These are phyloP conservation scores for Ictalurus furcatus DNA, from an alignment of 2,113 vertebrate genomes.

Conservation along the genomic window DNA sequence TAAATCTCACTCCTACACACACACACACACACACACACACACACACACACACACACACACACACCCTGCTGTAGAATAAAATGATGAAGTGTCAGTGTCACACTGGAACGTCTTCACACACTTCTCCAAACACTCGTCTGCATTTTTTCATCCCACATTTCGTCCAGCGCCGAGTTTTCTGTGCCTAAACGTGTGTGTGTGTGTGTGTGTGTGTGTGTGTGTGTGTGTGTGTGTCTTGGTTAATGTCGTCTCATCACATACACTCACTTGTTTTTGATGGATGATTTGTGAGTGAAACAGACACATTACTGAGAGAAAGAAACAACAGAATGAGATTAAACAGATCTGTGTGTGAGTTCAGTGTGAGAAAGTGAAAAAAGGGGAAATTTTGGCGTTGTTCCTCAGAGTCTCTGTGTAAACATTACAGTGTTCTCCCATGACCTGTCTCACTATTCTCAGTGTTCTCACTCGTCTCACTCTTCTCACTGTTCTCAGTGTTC, in stretches of 20 bases:
- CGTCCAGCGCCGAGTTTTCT: background rate
- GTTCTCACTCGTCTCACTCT: background rate
- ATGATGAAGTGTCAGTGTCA: conserved; percentile 14
- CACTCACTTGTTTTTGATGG: conserved; percentile 13
- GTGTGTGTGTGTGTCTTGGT: conserved; percentile 6
- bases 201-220: background rate
- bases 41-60: background rate
- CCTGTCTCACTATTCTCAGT: background rate
- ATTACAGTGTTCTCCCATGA: conserved; percentile 16
- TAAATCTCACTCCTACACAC: background rate
- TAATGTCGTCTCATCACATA: background rate
- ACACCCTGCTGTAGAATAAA: background rate
- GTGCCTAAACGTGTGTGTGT: background rate
- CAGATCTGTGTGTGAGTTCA: conserved; percentile 9
- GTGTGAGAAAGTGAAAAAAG: background rate
- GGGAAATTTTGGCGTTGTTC: background rate
- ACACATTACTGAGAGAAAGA: conserved; percentile 14
- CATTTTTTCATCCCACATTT: conserved; percentile 21
- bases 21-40: background rate
- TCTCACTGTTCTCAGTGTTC: background rate
- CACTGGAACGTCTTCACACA: conserved; percentile 21
- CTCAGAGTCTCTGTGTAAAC: conserved; percentile 1
- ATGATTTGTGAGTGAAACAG: conserved; percentile 15
- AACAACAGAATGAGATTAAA: conserved; percentile 17
- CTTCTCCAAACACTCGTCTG: conserved; percentile 11